Evolutionary conservation across 92 coral and sea anemone species (phyloP).

Genomic region (Zoanthus solanderi): DNA sequence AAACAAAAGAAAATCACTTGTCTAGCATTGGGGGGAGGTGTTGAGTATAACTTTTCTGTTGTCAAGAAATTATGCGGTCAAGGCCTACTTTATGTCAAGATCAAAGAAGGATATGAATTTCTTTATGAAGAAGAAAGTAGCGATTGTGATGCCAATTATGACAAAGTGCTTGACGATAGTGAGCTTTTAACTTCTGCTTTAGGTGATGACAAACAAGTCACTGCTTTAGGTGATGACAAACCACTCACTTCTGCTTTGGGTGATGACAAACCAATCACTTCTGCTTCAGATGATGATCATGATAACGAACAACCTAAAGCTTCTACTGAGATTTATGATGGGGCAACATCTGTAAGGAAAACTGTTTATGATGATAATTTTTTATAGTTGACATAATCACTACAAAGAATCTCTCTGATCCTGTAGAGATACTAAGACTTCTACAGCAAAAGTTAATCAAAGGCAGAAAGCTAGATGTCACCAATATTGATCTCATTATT

Average conservation of each 20-base stretch:
- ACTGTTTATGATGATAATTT: neutral
- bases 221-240: neutral
- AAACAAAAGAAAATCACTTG: conserved; percentile 35
- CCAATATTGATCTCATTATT: neutral
- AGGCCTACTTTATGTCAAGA: conserved; percentile 56
- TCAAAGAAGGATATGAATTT: conserved; percentile 59
- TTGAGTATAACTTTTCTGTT: conserved; percentile 1
- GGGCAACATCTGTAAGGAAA: neutral
- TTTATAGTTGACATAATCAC: neutral
- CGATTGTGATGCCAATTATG: neutral
- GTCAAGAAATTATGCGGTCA: conserved; percentile 51
- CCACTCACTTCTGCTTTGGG: neutral
- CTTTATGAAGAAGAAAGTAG: conserved; percentile 15
- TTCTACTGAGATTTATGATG: neutral
- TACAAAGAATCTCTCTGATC: conserved; percentile 7
- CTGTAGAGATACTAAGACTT: neutral
- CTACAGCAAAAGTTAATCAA: neutral
- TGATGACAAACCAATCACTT: neutral
- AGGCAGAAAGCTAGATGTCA: neutral
- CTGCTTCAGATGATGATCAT: neutral
- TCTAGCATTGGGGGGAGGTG: conserved; percentile 31
- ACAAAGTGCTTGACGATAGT: neutral
- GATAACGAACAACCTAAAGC: neutral
- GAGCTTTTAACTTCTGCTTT: neutral
- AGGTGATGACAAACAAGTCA: neutral